Percentiles rank a stretch among this genome's conserved stretches.
Evolutionary conservation across 2,797 vertebrate species (phyloP).

Genomic region (Antrozous pallidus): DNA sequence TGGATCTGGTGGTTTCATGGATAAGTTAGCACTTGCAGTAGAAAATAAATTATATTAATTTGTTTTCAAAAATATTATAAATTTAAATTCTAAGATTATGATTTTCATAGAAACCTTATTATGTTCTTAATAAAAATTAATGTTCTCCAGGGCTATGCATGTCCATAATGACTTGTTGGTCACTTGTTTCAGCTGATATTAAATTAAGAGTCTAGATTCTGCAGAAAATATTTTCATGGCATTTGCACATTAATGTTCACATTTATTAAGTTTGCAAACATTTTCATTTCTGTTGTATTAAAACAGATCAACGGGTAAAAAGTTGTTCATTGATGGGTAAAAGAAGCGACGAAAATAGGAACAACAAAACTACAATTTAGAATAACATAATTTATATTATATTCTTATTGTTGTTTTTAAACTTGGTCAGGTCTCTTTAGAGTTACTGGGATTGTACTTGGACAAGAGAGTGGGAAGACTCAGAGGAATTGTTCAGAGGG

Average conservation of each 20-base stretch:
- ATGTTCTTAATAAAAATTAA: slow-evolving; percentile 54
- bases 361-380: background rate
- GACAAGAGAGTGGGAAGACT: background rate
- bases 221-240: background rate
- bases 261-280: background rate
- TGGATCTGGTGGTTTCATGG: background rate
- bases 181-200: slow-evolving; percentile 19
- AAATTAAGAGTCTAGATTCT: slow-evolving; percentile 1
- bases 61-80: slow-evolving; percentile 16
- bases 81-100: slow-evolving; percentile 41
- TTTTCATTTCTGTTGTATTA: background rate
- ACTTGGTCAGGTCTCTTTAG: background rate
- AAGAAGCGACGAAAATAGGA: slow-evolving; percentile 5
- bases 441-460: background rate
- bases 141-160: slow-evolving; percentile 10
- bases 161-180: background rate
- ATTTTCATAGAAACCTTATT: slow-evolving; percentile 38
- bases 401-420: background rate
- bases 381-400: background rate
- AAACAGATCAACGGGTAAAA: background rate
- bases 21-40: background rate
- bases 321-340: background rate
- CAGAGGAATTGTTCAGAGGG: background rate
- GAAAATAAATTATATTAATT: slow-evolving; percentile 35
- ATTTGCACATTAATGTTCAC: slow-evolving; percentile 23